Percentiles rank a stretch among this genome's conserved stretches.
Evolutionary conservation across 2,888 invertebrate species (phyloP).

Genomic region (Hirtodrosophila trivittata): DNA sequence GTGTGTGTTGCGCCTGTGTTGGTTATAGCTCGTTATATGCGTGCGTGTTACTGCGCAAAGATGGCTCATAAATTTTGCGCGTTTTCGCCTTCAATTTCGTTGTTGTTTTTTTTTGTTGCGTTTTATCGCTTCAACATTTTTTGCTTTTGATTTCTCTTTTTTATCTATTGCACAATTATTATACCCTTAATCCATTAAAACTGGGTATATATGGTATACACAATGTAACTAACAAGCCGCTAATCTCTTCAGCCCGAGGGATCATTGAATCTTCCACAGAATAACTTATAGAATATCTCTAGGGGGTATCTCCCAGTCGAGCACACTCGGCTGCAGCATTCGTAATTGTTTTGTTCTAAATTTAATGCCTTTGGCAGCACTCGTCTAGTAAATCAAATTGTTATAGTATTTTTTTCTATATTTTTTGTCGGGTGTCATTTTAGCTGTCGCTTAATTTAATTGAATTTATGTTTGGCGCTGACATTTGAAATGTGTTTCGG

Average conservation of each 20-base stretch:
- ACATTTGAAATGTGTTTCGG: conserved; percentile 50
- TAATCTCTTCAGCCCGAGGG: no score
- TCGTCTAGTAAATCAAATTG: conserved; percentile 67
- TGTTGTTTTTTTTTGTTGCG: conserved; percentile 20
- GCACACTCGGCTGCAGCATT: conserved; percentile 22
- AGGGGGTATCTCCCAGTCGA: no score
- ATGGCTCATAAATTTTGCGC: conserved; percentile 77
- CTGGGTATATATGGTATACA: no score
- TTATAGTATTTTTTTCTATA: conserved; percentile 35
- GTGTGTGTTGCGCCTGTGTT: conserved; percentile 48
- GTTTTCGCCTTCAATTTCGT: conserved; percentile 67
- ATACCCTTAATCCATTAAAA: conserved; percentile 3
- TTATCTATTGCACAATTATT: conserved; percentile 53
- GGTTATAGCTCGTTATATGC: conserved; percentile 73
- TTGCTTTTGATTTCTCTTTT: conserved; percentile 36
- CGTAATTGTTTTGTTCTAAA: conserved; percentile 48
- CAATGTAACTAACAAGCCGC: no score
- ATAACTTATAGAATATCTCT: no score
- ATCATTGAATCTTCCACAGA: no score
- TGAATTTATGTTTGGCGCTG: conserved; percentile 31
- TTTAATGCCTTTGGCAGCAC: conserved; percentile 70
- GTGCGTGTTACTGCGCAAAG: conserved; percentile 77
- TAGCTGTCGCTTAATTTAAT: conserved; percentile 64
- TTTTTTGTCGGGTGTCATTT: conserved; percentile 20
- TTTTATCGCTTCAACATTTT: conserved; percentile 23